Conservation (phyloP, 2,113 vertebrate genomes). For the Porphyrio hochstetteri region DNA sequence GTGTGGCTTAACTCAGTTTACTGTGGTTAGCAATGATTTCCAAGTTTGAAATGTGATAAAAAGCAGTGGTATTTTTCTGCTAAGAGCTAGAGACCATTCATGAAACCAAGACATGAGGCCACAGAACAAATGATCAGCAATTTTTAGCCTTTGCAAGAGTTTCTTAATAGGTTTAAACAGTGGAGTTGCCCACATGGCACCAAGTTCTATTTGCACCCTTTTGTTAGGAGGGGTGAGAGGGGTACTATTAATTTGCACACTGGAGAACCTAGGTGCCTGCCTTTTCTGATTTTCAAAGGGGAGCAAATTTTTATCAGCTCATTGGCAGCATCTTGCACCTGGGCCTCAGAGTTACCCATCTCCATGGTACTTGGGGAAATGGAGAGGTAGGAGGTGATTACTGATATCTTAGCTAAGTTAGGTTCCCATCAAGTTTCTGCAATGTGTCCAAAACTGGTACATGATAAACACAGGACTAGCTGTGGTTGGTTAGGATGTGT, state of each 20-base stretch:
- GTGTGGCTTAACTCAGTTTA: neutral
- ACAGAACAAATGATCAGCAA: neutral
- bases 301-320: neutral
- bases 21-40: neutral
- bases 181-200: neutral
- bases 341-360: fast-evolving
- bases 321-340: neutral
- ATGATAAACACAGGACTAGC: neutral
- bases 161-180: neutral
- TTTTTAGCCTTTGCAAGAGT: neutral
- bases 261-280: neutral
- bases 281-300: neutral
- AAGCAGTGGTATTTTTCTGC: neutral
- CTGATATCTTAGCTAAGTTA: neutral
- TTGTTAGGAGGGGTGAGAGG: neutral
- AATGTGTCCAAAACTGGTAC: neutral
- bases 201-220: neutral
- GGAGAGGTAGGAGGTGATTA: neutral
- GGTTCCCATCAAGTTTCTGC: neutral
- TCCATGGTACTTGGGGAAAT: neutral
- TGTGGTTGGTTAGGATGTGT: neutral
- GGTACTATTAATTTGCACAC: neutral
- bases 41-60: neutral
- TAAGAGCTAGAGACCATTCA: neutral
- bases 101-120: neutral